Evolutionary conservation across 2,113 vertebrate genomes (phyloP), one percentile per base, ranked within the genome.

Genomic region (Mohoua ochrocephala): DNA sequence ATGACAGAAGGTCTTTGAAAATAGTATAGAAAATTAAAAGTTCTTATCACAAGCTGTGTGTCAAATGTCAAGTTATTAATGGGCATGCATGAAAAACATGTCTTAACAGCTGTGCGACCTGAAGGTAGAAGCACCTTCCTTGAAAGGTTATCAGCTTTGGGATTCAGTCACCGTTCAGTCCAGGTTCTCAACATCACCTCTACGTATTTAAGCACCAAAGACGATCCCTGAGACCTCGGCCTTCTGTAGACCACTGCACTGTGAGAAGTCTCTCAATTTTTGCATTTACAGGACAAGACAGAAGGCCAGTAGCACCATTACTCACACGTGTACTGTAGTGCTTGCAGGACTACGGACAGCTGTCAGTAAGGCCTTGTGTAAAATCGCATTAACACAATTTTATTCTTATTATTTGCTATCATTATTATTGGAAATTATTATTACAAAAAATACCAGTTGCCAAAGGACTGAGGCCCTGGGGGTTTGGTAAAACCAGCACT

Each of bases 291-390:
- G 69, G 21, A 70, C 26, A 49, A 56, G 5, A 12, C 13, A 44
- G 19, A 31, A 67, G 20, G 4, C 11, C 26, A 39, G 8, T 3
- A 54, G 11, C 50, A 74, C 30, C 26, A 12, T 18, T 37, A 45
- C 11, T 56, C 44, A 30, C 9, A 65, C 0, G 0, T 0, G 1
- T 20, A 8, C 30, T 15, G 10, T 4, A 52, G 59, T 30, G 11
- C 10, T 53, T 60, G 21, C 16, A 35, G 35, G 30, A 39, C 30
- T 71, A 28, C 16, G 3, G 37, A 11, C 12, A 75, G 5, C 10
- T 61, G 10, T 28, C 15, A 49, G 12, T 15, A 65, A 73, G 30
- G 17, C 6, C 23, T 33, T 56, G 24, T 17, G 11, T 11, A 86
- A 83, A 83, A 61, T 2, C 10, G 1, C 15, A 35, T 44, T n/a